Conservation (phyloP, 1,140 invertebrate genomes). For the Pogonomyrmex californicus region DNA sequence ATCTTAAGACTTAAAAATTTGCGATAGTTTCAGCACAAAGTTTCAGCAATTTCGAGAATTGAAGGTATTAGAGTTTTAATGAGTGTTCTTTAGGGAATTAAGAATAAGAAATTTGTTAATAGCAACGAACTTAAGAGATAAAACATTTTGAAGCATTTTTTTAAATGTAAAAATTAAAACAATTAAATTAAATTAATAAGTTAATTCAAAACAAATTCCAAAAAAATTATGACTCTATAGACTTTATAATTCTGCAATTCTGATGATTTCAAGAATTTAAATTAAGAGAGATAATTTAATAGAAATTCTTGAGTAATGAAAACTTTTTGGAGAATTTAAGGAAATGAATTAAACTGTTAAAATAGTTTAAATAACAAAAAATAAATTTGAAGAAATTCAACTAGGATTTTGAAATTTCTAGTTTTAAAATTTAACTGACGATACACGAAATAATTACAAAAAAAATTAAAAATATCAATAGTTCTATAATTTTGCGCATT, state of each 20-base stretch:
- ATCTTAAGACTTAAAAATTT: background rate
- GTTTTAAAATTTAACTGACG: background rate
- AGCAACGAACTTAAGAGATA: background rate
- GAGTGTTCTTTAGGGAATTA: background rate
- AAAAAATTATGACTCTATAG: background rate
- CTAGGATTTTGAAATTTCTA: background rate
- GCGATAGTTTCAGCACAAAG: background rate
- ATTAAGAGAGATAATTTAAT: background rate
- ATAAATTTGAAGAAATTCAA: background rate
- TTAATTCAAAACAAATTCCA: background rate
- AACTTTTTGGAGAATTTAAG: background rate
- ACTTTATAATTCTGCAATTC: background rate
- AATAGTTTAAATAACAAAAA: background rate
- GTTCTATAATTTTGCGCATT: background rate
- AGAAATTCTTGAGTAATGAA: background rate
- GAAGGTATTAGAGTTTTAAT: background rate
- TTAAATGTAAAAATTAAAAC: background rate
- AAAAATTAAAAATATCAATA: background rate
- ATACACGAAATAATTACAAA: background rate
- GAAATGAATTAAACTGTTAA: background rate
- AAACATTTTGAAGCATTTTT: background rate
- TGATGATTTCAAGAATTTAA: slow-evolving; percentile 3
- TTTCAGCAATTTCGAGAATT: slow-evolving; percentile 4
- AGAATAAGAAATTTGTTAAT: background rate
- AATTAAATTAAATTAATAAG: background rate